Conservation (phyloP, 2,797 vertebrate genomes). For the Craterocephalus amniculus region DNA sequence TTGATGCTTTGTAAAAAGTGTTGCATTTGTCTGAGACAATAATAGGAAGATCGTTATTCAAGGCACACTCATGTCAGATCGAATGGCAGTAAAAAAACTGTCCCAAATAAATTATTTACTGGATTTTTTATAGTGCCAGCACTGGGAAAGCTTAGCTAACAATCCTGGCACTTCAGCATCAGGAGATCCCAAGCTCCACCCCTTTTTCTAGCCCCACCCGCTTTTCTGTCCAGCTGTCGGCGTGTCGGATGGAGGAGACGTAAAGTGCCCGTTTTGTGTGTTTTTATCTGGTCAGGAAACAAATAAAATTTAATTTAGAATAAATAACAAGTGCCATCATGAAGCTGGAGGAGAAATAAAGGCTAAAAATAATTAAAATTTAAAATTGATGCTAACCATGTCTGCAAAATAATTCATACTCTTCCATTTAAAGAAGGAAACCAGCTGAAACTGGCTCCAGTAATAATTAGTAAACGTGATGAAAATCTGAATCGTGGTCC, state of each 20-base stretch:
- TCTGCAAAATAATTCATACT: too few relatives aligned
- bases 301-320: slow-evolving; percentile 11
- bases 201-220: slow-evolving; percentile 92
- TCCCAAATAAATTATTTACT: slow-evolving; percentile 88
- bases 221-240: too few relatives aligned
- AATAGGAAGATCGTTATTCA: slow-evolving; percentile 98
- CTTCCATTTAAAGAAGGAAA: too few relatives aligned
- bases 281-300: slow-evolving; percentile 58
- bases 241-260: slow-evolving; percentile 76
- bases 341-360: slow-evolving; percentile 20
- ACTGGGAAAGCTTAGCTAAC: slow-evolving; percentile 92
- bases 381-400: too few relatives aligned
- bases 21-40: slow-evolving; percentile 97
- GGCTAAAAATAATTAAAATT: too few relatives aligned
- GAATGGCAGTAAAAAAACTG: slow-evolving; percentile 95
- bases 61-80: slow-evolving; percentile 99
- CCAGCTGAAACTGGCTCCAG: too few relatives aligned
- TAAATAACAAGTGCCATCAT: slow-evolving; percentile 24
- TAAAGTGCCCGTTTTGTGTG: slow-evolving; percentile 88
- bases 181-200: slow-evolving; percentile 88
- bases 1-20: slow-evolving; percentile 80
- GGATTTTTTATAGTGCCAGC: slow-evolving; percentile 92
- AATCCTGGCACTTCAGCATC: slow-evolving; percentile 91
- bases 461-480: too few relatives aligned
- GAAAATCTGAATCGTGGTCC: too few relatives aligned